Base-by-base conservation (phyloP, 1,140 invertebrate species). In the Antheraea pernyi region DNA sequence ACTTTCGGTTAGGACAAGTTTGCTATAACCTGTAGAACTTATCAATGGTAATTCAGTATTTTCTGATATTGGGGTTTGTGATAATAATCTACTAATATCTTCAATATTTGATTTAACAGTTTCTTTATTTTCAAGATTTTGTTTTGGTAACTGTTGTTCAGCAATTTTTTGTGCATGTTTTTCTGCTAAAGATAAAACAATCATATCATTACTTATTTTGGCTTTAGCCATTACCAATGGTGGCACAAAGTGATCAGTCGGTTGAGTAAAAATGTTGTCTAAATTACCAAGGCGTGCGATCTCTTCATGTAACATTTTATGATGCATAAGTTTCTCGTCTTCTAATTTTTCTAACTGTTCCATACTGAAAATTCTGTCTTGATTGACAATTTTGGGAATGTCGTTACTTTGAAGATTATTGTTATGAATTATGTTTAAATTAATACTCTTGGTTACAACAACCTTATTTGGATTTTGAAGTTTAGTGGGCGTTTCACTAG, bases 141-240 rank as follows among this genome's bases (percentile, higher is more conserved):
- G 77, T 58, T 80, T 83, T 68, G 36, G 70, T 58, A 74, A 69
- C 53, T 82, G 79, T 71, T 85, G 75, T 74, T 84, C 84, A 48
- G 86, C 82, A 61, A 86, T 68, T 70, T 91, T 84, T 73, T 93
- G 91, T 10, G 87, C 86, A 76, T 92, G 82, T 76, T 93, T 93
- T 79, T 91, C 89, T 84, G 91, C 85, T 71, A 89, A 75, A 8
- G 92, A 93, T 67, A 93, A 78, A 62, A 91, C 88, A 59, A 82
- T 92, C 92, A 93, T 92, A 68, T 93, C 92, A 75, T 92, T 84
- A 70, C 88, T 89, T 11, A 92, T 79, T 83, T 89, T 93, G 71
- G 91, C 86, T 76, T 92, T 93, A 46, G 92, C 92, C 91, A 93
- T 93, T 18, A 93, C 92, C 37, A 93, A 71, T 10, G 92, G 92